Base-by-base conservation (phyloP, 2,797 vertebrate species). In the Microcaecilia unicolor region DNA sequence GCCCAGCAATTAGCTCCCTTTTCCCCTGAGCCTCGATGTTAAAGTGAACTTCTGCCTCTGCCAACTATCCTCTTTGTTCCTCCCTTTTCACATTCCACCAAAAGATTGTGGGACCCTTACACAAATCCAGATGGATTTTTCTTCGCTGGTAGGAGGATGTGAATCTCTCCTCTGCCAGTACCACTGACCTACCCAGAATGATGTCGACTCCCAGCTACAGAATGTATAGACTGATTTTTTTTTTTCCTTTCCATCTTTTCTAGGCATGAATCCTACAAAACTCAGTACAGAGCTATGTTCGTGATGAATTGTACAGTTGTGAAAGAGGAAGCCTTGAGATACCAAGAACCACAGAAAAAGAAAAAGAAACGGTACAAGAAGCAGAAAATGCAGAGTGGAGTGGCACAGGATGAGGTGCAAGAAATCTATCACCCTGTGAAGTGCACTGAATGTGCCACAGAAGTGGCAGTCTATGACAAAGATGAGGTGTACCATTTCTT, bases 401-500 rank as follows among this genome's bases (percentile, higher is more conserved):
- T 34, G 9, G 15, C 10, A 3, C 79, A 81, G 31, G 60, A 81
- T 65, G 81, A 80, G 4, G 66, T 60, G 1, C 89, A 86, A 2
- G 92, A 97, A 49, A 34, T 76, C 5, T 97, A 96, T 66, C 85
- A 93, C 45, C 92, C 94, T 0, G 95, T 99, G 8, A 74, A 72
- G 48, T 98, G 95, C 63, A 75, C 83, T 0, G 89, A 98, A 50
- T 99, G 93, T 51, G 89, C 83, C 39, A 96, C 93, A 0, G 91
- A 98, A 65, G 95, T 98, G 36, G 92, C 87, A 1, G 91, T 98
- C 41, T 87, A 83, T 10, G 94, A 98, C 61, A 90, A 92, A 46
- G 91, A 95, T 1, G 95, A 98, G 65, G 91, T 99, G 32, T 98
- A 92, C 43, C 94, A 94, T 59, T 99, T 99, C 67, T 94, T 97